Evolutionary conservation across 2,797 vertebrate genomes (phyloP).

Genomic region (Syngnathus acus): DNA sequence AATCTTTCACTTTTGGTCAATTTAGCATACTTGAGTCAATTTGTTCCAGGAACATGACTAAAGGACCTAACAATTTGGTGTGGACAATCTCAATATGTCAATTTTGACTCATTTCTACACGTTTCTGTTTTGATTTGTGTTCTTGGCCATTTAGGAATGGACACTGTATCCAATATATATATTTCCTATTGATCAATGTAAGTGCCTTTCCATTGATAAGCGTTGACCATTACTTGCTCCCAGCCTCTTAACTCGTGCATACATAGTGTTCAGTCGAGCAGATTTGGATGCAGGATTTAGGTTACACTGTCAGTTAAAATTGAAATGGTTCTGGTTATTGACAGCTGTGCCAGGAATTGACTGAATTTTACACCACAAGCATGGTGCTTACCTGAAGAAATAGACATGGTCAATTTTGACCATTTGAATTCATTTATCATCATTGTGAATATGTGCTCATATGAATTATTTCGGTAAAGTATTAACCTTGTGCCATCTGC

Average conservation of each 20-base stretch:
- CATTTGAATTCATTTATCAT: not conserved
- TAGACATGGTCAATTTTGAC: not conserved
- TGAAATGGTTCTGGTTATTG: slow-evolving; percentile 15
- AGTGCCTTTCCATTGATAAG: slow-evolving; percentile 66
- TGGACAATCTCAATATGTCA: not conserved
- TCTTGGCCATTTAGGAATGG: not conserved
- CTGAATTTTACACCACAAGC: not conserved
- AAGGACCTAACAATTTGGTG: not conserved
- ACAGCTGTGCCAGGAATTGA: slow-evolving; percentile 1
- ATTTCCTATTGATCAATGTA: slow-evolving; percentile 62
- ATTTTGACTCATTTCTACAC: not conserved
- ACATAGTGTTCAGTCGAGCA: slow-evolving; percentile 17
- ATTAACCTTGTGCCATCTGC: not conserved
- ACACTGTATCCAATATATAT: not conserved
- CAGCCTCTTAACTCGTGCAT: slow-evolving; percentile 28
- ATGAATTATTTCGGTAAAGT: not conserved
- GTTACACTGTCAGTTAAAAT: slow-evolving; percentile 24
- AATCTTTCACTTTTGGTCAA: not conserved
- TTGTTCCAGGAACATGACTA: not conserved
- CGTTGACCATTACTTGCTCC: slow-evolving; percentile 53
- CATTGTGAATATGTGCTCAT: not conserved
- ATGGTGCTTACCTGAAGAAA: not conserved
- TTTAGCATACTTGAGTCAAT: not conserved
- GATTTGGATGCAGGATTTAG: slow-evolving; percentile 21
- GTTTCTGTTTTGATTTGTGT: not conserved